phyloP scores from a whole-genome alignment of 1,140 invertebrate species.

The Aphis craccivora region DNA sequence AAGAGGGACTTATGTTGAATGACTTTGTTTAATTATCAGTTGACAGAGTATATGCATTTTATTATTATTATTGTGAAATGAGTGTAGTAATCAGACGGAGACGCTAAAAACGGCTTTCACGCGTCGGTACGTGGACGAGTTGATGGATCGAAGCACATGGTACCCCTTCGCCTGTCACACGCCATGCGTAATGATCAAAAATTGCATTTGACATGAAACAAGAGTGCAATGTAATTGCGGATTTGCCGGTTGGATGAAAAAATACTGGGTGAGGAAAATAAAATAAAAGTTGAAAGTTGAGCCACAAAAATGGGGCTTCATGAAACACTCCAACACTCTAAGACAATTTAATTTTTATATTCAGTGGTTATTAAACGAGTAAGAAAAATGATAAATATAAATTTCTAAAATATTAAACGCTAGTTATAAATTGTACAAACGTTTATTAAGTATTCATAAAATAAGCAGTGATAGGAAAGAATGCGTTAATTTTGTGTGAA shows the following conservation, averaged over 20 bases:
- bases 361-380: not conserved
- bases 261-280: not conserved
- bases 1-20: not conserved
- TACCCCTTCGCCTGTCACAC: conserved; percentile 43
- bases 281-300: conserved; percentile 14
- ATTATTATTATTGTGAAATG: not conserved
- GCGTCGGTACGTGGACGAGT: conserved; percentile 28
- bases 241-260: not conserved
- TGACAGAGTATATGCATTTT: not conserved
- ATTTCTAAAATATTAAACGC: not conserved
- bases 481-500: not conserved
- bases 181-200: conserved; percentile 50
- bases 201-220: conserved; percentile 55
- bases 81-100: not conserved
- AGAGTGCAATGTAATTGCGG: conserved; percentile 46
- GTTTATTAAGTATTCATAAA: not conserved
- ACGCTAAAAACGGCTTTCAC: conserved; percentile 34
- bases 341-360: not conserved
- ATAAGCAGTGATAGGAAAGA: not conserved
- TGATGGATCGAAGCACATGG: conserved; percentile 53
- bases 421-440: not conserved
- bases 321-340: not conserved
- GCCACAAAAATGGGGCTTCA: not conserved
- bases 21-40: not conserved
- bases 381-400: not conserved